Percentiles rank a stretch among this genome's conserved stretches.
These are phyloP conservation scores for Acleris holmiana DNA, from an alignment of 2,888 invertebrate genomes.

Conservation along the genomic window DNA sequence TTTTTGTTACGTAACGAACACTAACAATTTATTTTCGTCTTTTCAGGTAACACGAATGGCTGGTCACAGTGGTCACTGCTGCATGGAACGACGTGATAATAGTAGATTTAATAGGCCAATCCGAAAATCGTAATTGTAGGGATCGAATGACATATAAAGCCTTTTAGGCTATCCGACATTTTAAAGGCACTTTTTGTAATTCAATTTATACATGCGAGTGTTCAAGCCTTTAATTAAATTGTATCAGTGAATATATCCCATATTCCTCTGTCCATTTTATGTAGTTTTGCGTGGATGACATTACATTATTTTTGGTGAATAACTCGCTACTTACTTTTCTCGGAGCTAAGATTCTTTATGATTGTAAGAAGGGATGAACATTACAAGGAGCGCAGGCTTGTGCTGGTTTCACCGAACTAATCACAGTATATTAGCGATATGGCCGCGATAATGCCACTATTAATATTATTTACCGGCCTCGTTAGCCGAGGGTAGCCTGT, in stretches of 20 bases:
- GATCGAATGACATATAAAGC: conserved; percentile 18
- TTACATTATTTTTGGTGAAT: too few species aligned
- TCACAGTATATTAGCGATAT: conserved; percentile 42
- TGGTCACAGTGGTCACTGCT: conserved; percentile 12
- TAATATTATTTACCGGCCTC: conserved; percentile 49
- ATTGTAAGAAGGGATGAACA: conserved; percentile 16
- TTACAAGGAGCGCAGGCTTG: conserved; percentile 12
- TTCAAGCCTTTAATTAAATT: not conserved
- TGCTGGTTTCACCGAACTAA: conserved; percentile 35
- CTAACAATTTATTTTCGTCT: conserved; percentile 12
- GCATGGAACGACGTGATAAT: conserved; percentile 27
- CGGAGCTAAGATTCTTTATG: not conserved
- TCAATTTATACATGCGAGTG: not conserved
- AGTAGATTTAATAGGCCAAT: conserved; percentile 21
- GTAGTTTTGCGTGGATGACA: not conserved
- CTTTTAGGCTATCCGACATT: conserved; percentile 3
- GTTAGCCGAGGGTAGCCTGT: conserved; percentile 35
- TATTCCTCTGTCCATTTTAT: not conserved
- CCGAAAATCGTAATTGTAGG: conserved; percentile 22
- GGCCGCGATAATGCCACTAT: conserved; percentile 44
- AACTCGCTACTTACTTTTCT: too few species aligned
- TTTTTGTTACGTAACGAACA: not conserved
- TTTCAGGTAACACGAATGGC: conserved; percentile 32
- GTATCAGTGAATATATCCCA: not conserved
- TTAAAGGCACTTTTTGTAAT: not conserved